Percentiles rank a stretch among this genome's conserved stretches.
Conservation (phyloP, 1,140 invertebrate species). For the Cyclargus thomasi region DNA sequence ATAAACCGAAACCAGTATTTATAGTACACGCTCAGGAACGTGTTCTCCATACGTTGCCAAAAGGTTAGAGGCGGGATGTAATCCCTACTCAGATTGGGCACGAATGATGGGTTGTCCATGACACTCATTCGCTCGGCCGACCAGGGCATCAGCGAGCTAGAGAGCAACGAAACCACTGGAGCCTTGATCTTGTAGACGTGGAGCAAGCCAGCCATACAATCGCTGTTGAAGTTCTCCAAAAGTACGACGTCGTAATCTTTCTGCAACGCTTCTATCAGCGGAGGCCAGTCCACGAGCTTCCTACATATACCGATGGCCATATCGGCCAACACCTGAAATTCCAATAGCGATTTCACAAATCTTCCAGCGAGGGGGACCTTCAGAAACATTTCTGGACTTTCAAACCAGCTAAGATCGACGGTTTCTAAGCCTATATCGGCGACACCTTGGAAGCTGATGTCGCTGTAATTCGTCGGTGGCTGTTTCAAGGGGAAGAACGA, state of each 20-base stretch:
- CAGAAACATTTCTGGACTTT: conserved; percentile 33
- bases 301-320: conserved; percentile 61
- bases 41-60: conserved; percentile 75
- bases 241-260: conserved; percentile 79
- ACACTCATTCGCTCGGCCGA: conserved; percentile 73
- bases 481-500: conserved; percentile 72
- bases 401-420: conserved; percentile 46
- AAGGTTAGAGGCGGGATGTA: conserved; percentile 73
- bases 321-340: conserved; percentile 40
- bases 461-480: conserved; percentile 53
- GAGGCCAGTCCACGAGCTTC: conserved; percentile 47
- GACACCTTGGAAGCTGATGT: conserved; percentile 53
- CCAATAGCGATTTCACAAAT: conserved; percentile 33
- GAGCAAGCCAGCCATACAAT: conserved; percentile 79
- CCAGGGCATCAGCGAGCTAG: conserved; percentile 78
- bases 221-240: conserved; percentile 80
- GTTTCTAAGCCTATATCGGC: conserved; percentile 42
- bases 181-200: conserved; percentile 71
- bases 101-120: conserved; percentile 78
- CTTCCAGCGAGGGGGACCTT: conserved; percentile 35
- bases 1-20: conserved; percentile 43
- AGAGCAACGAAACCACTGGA: conserved; percentile 77
- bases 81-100: conserved; percentile 73
- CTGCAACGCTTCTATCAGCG: conserved; percentile 53
- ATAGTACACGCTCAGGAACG: conserved; percentile 43